Conservation (phyloP, 2,113 vertebrate genomes). For the Nothobranchius kuhntae region DNA sequence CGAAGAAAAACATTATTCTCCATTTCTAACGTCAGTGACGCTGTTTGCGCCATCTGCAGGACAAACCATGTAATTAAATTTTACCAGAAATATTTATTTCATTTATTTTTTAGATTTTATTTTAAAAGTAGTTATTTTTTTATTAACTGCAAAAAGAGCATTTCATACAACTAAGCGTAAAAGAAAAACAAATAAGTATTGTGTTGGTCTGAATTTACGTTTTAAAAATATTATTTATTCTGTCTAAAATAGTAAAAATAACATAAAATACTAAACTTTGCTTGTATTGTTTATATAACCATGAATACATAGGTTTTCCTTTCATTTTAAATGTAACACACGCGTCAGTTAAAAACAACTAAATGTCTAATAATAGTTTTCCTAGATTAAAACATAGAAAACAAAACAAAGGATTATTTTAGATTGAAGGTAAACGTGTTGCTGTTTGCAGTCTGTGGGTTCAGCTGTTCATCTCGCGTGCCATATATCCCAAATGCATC, state of each 20-base stretch:
- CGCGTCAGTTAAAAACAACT: too few relatives aligned
- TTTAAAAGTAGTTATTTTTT: too few relatives aligned
- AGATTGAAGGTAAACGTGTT: neutral
- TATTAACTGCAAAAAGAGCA: neutral
- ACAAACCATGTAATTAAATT: neutral
- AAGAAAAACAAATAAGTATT: neutral
- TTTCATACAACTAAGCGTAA: neutral
- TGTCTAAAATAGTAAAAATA: neutral
- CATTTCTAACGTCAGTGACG: neutral
- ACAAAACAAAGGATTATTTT: too few relatives aligned
- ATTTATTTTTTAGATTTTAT: neutral
- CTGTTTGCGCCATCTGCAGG: conserved; percentile 3
- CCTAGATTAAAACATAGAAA: too few relatives aligned
- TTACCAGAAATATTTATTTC: neutral
- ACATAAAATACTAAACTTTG: neutral
- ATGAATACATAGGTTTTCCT: too few relatives aligned
- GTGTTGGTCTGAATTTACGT: neutral
- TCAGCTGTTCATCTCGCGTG: conserved; percentile 32
- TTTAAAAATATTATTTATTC: neutral
- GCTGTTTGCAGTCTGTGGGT: neutral
- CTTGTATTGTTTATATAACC: too few relatives aligned
- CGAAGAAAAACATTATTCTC: too few relatives aligned
- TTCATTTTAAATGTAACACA: too few relatives aligned
- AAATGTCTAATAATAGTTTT: too few relatives aligned
- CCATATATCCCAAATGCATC: conserved; percentile 70